Base-by-base conservation (phyloP, 2,113 vertebrate genomes). In the Albula glossodonta region DNA sequence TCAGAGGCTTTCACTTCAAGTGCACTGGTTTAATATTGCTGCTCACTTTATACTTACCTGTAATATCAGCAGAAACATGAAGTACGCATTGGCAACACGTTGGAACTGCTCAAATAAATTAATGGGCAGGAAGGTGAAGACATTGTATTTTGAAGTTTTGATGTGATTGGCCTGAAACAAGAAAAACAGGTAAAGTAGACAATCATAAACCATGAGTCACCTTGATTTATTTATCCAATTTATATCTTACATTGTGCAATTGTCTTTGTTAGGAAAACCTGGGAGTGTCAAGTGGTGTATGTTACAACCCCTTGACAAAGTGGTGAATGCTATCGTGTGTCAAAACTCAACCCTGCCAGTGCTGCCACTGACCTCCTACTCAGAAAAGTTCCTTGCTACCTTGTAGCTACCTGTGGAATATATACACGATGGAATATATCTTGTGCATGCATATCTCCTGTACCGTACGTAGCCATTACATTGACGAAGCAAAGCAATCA, bases 61-160 rank as follows among this genome's bases (percentile, higher is more conserved):
- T 83, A 95, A 91, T 89, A 95, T 91, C 56, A 91, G 85, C 81
- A 96, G 87, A 7, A 94, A 95, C 77, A 95, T 89, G 82, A 96
- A 96, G 91, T 93, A 96, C 8, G 89, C 91, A 87, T 95, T 96
- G 84, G 96, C 96, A 88, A 94, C 95, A 81, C 95, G 92, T 87
- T 96, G 95, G 87, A 96, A 96, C 87, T 96, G 96, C 89, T 96
- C 96, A 89, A 96, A 96, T 90, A 96, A 91, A 89, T 96, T 96
- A 86, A 96, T 90, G 81, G 96, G 96, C 91, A 96, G 91, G 90
- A 96, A 96, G 85, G 95, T 95, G 80, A 96, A 86, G 83, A 96
- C 50, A 88, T 91, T 96, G 89, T 96, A 96, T 85, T 95, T 96
- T 63, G 93, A 95, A 9, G 96, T 96, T 83, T 94, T 95, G 87